These are phyloP conservation scores for Drosophila ficusphila DNA, from an alignment of 1,140 invertebrate species.

Conservation along the genomic window DNA sequence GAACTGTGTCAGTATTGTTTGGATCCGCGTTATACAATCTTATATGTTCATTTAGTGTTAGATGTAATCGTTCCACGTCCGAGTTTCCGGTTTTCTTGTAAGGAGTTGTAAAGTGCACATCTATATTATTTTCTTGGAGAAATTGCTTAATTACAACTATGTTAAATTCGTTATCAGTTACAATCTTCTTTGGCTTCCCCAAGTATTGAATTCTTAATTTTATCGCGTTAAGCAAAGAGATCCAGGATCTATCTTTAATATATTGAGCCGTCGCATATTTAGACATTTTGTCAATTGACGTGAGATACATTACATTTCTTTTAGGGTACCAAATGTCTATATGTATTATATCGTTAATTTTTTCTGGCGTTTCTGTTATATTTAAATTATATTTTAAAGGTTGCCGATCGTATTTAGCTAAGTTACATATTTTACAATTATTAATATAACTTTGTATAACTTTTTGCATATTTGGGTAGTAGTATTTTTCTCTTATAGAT, in stretches of 20 bases:
- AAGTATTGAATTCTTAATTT: constrained; percentile 9
- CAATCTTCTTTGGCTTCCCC: constrained; percentile 3
- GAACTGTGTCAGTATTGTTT: constrained; percentile 3
- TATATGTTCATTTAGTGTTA: neutral
- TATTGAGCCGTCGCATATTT: neutral
- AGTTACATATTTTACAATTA: neutral
- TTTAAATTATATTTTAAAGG: constrained; percentile 18
- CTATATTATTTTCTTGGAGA: neutral
- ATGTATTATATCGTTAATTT: constrained; percentile 2
- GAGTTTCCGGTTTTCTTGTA: neutral
- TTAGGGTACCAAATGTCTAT: constrained; percentile 8
- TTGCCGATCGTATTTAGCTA: constrained; percentile 3
- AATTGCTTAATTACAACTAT: neutral
- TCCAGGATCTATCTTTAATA: neutral
- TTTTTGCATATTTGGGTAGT: constrained; percentile 2
- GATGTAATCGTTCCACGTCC: neutral
- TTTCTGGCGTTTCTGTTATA: constrained; percentile 7
- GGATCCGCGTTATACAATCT: constrained; percentile 8
- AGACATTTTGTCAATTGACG: constrained; percentile 5
- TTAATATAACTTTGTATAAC: constrained; percentile 10
- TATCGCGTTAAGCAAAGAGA: neutral
- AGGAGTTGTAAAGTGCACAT: constrained; percentile 12
- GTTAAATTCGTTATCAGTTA: constrained; percentile 6
- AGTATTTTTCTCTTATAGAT: constrained; percentile 14
- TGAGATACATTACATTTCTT: constrained; percentile 1